phyloP scores from a whole-genome alignment of 2,797 vertebrate genomes.

The Diceros bicornis region DNA sequence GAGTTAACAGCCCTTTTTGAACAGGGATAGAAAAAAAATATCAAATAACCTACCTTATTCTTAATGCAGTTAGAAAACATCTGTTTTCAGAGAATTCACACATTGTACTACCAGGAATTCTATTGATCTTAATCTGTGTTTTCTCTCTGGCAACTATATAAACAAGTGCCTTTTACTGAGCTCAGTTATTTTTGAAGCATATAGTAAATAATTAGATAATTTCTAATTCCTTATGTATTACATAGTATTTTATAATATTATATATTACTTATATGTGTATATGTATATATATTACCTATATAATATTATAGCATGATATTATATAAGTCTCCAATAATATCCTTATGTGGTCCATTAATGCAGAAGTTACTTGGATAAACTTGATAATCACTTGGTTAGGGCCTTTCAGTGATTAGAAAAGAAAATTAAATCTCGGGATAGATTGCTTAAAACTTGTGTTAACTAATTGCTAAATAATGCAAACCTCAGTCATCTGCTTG shows the following conservation, averaged over 20 bases:
- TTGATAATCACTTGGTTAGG: neutral
- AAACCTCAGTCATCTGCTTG: neutral
- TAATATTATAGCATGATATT: neutral
- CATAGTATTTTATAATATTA: neutral
- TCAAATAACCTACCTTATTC: slow-evolving; percentile 22
- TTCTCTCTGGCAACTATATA: neutral
- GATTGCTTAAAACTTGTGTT: slow-evolving; percentile 33
- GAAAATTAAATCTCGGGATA: slow-evolving; percentile 15
- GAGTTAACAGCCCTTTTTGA: neutral
- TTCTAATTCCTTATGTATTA: neutral
- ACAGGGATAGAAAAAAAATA: slow-evolving; percentile 18
- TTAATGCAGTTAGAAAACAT: slow-evolving; percentile 36
- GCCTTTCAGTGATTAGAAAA: neutral
- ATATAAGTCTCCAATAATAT: neutral
- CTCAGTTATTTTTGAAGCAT: slow-evolving; percentile 1
- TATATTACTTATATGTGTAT: neutral
- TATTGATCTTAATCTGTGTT: slow-evolving; percentile 27
- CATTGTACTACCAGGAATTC: neutral
- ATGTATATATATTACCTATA: neutral
- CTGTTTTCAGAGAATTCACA: slow-evolving; percentile 54
- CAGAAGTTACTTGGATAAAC: neutral
- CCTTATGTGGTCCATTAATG: neutral
- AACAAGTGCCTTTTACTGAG: neutral
- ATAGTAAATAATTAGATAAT: neutral
- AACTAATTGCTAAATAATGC: neutral